Conservation (phyloP, 2,888 invertebrate species). For the Hypomecis punctinalis region DNA sequence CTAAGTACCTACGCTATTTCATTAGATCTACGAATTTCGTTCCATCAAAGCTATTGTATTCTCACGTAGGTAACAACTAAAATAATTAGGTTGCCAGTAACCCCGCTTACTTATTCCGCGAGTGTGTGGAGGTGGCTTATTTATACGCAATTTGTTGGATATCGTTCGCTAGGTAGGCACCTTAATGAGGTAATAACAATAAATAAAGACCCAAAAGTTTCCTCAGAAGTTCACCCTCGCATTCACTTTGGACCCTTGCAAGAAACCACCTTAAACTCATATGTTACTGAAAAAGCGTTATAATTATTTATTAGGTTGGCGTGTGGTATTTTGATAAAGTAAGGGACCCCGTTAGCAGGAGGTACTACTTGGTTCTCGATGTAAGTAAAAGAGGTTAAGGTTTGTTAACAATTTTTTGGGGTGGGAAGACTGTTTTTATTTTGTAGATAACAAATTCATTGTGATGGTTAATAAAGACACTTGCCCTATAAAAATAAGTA, state of each 20-base stretch:
- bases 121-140: slow-evolving; percentile 72
- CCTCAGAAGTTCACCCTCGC: slow-evolving; percentile 73
- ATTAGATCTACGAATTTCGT: background rate
- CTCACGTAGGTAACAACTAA: slow-evolving; percentile 32
- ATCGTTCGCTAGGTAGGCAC: slow-evolving; percentile 81
- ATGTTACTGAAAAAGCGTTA: slow-evolving; percentile 70
- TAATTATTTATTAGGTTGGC: slow-evolving; percentile 65
- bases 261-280: slow-evolving; percentile 74
- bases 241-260: slow-evolving; percentile 71
- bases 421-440: too few relatives aligned
- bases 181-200: slow-evolving; percentile 85
- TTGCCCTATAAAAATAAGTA: too few relatives aligned
- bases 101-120: slow-evolving; percentile 67
- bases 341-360: slow-evolving; percentile 11
- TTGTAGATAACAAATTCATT: too few relatives aligned
- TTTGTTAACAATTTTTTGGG: background rate
- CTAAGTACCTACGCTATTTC: background rate
- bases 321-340: slow-evolving; percentile 41
- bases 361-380: background rate
- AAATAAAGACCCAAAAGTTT: slow-evolving; percentile 85
- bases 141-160: slow-evolving; percentile 84
- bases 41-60: slow-evolving; percentile 8
- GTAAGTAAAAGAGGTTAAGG: slow-evolving; percentile 5
- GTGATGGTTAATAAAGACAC: too few relatives aligned
- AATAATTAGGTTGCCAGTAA: slow-evolving; percentile 60